Percentiles rank a stretch among this genome's conserved stretches.
Evolutionary conservation across 2,888 invertebrate genomes (phyloP).

Genomic region (Mylabris sibirica): DNA sequence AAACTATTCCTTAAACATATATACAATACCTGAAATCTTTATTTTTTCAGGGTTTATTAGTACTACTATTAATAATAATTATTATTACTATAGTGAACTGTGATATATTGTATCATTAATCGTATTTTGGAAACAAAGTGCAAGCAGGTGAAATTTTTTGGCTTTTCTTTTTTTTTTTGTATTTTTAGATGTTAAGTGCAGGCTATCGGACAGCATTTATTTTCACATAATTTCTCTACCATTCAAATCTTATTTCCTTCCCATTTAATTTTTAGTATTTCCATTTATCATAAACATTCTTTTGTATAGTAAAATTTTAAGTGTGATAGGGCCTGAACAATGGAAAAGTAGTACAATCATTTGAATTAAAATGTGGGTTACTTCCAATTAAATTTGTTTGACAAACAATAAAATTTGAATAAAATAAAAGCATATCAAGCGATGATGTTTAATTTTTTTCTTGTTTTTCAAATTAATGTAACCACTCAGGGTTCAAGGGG

Average conservation of each 20-base stretch:
- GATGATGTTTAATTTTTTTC: neutral
- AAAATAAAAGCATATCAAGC: constrained; percentile 45
- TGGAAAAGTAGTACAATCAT: constrained; percentile 45
- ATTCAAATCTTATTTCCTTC: neutral
- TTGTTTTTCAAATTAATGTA: too few relatives aligned
- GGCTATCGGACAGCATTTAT: constrained; percentile 46
- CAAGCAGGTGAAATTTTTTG: constrained; percentile 24
- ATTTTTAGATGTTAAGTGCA: constrained; percentile 30
- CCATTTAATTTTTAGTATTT: constrained; percentile 35
- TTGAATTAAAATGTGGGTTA: constrained; percentile 38
- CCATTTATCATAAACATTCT: constrained; percentile 23
- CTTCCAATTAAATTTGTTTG: constrained; percentile 37
- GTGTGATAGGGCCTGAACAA: constrained; percentile 39
- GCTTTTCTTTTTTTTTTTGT: neutral
- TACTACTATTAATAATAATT: constrained; percentile 28
- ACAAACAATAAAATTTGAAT: constrained; percentile 24
- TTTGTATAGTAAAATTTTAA: constrained; percentile 35
- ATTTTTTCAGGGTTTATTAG: constrained; percentile 42
- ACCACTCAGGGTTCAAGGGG: too few relatives aligned
- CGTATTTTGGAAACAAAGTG: constrained; percentile 32
- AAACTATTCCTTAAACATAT: constrained; percentile 39
- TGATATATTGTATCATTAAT: constrained; percentile 50
- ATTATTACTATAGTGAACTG: constrained; percentile 45
- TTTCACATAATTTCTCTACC: constrained; percentile 18
- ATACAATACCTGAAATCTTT: constrained; percentile 42